These are phyloP conservation scores for Scrobipalpa costella DNA, from an alignment of 2,888 invertebrate genomes.

Conservation along the genomic window DNA sequence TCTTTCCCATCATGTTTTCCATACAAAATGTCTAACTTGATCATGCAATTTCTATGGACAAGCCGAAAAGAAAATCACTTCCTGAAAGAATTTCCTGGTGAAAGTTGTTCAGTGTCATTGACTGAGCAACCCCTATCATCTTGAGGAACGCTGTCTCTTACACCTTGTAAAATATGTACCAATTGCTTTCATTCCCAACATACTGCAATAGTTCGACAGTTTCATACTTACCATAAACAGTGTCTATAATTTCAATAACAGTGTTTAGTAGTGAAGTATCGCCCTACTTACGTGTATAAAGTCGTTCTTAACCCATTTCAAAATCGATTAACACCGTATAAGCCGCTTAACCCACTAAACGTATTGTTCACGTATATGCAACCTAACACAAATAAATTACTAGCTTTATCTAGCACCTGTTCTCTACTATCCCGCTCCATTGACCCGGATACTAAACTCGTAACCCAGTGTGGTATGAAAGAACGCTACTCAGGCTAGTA, in stretches of 20 bases:
- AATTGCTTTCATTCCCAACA: too few relatives aligned
- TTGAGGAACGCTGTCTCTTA: too few relatives aligned
- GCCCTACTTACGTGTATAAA: not conserved
- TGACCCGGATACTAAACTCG: slow-evolving; percentile 67
- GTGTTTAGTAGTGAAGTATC: not conserved
- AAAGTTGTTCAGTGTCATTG: too few relatives aligned
- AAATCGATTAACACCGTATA: slow-evolving; percentile 3
- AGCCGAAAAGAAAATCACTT: too few relatives aligned
- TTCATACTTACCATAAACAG: too few relatives aligned
- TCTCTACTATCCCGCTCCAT: slow-evolving; percentile 56
- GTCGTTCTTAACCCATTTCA: not conserved
- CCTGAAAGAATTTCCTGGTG: too few relatives aligned
- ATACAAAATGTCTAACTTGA: too few relatives aligned
- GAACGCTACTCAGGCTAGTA: slow-evolving; percentile 13
- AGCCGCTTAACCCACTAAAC: not conserved
- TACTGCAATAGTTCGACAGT: too few relatives aligned
- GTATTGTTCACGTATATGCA: not conserved
- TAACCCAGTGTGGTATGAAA: slow-evolving; percentile 50
- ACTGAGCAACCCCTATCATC: too few relatives aligned
- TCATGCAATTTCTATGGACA: too few relatives aligned
- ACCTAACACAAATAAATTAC: slow-evolving; percentile 13
- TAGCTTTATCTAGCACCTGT: slow-evolving; percentile 20
- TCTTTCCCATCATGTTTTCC: too few relatives aligned
- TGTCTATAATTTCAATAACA: not conserved
- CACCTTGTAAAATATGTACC: too few relatives aligned